Evolutionary conservation across 2,888 invertebrate species (phyloP), one percentile per base, ranked within the genome.

Genomic region (Mimas tiliae): DNA sequence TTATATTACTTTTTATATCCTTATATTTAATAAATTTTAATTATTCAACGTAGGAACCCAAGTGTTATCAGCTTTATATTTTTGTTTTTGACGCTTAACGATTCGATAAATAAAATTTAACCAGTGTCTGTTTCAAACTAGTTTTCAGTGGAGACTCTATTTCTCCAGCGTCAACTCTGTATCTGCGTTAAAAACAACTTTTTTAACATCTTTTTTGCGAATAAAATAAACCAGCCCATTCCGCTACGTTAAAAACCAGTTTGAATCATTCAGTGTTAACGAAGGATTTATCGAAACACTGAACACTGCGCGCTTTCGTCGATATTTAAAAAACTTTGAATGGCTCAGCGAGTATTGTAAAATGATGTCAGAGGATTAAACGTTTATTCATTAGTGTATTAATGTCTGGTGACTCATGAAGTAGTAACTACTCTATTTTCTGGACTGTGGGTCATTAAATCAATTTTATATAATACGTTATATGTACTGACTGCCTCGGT

Each of bases 381-480:
- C 16, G 16, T 38, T 38, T 34, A n/a, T 38, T 38, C 38, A 16
- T 3, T 21, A 21, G 27, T 27, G 62, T n/a, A n/a, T n/a, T n/a
- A 42, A 63, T 33, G 51, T 16, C 11, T 33, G 4, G 34, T 50
- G 51, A 63, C 34, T 63, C 63, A 63, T 50, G 9, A 33, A 48
- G 48, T 16, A n/a, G 27, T 27, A 27, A n/a, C 27, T 16, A 7
- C 19, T 7, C 14, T 6, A 21, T 16, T 14, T 62, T 12, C 42
- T 42, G 62, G 42, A 62, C 42, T 62, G 62, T 19, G 8, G 42
- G 7, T 62, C 7, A 38, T 38, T 45, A 45, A 1, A 2, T 11
- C 45, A 45, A 11, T 45, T 45, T 45, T 12, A 45, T 45, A 45
- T 45, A 14, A 14, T 2, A 45, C 12, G 38, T 38, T 38, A 27